Conservation (phyloP, 2,797 vertebrate genomes). For the Epinephelus malabaricus region DNA sequence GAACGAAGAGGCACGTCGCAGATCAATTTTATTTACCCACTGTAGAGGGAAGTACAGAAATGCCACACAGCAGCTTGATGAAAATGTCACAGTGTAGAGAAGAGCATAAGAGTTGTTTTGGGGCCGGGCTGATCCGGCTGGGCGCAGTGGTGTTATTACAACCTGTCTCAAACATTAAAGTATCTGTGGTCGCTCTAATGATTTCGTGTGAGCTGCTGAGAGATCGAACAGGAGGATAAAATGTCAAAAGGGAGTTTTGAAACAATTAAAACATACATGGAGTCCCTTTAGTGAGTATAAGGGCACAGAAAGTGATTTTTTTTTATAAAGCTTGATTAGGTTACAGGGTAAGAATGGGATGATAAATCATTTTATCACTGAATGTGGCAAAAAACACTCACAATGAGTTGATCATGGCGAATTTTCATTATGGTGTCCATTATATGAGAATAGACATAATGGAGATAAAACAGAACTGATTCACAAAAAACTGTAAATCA, state of each 20-base stretch:
- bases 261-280: slow-evolving; percentile 35
- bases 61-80: slow-evolving; percentile 58
- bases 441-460: too few relatives aligned
- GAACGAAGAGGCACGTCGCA: neutral
- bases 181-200: slow-evolving; percentile 40
- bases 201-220: slow-evolving; percentile 36
- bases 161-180: slow-evolving; percentile 25
- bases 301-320: neutral
- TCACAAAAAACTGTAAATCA: too few relatives aligned
- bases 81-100: slow-evolving; percentile 67
- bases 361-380: too few relatives aligned
- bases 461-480: too few relatives aligned
- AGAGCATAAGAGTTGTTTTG: slow-evolving; percentile 46
- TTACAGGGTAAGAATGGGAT: too few relatives aligned
- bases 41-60: slow-evolving; percentile 46
- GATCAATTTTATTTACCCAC: slow-evolving; percentile 24
- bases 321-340: neutral
- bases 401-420: too few relatives aligned
- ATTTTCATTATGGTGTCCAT: too few relatives aligned
- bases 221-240: slow-evolving; percentile 25
- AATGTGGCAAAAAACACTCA: too few relatives aligned
- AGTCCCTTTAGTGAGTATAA: neutral
- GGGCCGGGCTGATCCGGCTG: slow-evolving; percentile 22
- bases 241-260: slow-evolving; percentile 48
- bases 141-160: slow-evolving; percentile 45